Base-by-base conservation (phyloP, 35 echinoderm and acorn worm species). In the Anneissia japonica region DNA sequence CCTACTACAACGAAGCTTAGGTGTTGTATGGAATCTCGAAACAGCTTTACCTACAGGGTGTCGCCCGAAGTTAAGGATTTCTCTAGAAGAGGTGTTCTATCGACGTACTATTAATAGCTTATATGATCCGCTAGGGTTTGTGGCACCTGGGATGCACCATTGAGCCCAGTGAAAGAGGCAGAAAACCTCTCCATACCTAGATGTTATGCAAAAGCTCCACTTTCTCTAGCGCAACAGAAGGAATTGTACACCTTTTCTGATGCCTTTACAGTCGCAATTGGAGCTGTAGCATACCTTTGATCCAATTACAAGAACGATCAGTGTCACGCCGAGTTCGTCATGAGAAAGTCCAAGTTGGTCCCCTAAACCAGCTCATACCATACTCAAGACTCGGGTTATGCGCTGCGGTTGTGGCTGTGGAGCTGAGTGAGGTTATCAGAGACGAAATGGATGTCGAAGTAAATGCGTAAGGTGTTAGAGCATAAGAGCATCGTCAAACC, bases 301-400 rank as follows among this genome's bases (percentile, higher is more conserved):
- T 7, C 23, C 3, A 82, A 56, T 17, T 19, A 87, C 16, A 45
- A 45, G 5, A 16, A 45, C 4, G 40, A 45, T 45, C 5, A 16
- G 16, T 16, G 5, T 45, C 40, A 45, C 16, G 16, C 40, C 16
- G 40, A 16, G 4, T 45, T 45, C 16, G 40, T 45, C 4, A 45
- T 45, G 16, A 7, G 5, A 4, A 45, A 45, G 40, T 45, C 40
- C 40, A 45, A 45, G 40, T 19, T 91, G 1, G 64, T n/a, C n/a
- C n/a, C n/a, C 82, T 46, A 72, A 85, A 64, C 23, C 83, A 72
- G 4, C 2, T 10, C 43, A 31, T 73, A 4, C 34, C 83, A 3
- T 73, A 30, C 28, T 55, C 83, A 32, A 17, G 83, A 14, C 83
- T 85, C 0, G 83, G 74, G 55, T 35, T 85, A 0, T 85, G 83